These are phyloP conservation scores for Brachyhypopomus occidentalis DNA, from an alignment of 2,113 vertebrate genomes.

Conservation along the genomic window DNA sequence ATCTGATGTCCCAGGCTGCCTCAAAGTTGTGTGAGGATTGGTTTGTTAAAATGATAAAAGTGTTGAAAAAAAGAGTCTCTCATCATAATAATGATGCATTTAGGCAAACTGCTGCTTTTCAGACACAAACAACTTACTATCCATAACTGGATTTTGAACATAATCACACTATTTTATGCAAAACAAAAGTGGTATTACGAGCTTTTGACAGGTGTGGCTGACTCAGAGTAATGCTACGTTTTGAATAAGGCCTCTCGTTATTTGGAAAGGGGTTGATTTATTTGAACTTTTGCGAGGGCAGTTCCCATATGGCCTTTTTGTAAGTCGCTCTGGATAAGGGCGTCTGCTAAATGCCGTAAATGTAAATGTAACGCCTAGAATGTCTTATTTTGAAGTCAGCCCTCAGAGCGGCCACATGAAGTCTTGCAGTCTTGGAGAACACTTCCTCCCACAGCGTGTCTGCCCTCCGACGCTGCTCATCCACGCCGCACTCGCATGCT, in stretches of 20 bases:
- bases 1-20: no score
- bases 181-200: background rate
- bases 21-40: background rate
- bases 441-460: background rate
- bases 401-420: background rate
- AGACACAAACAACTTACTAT: background rate
- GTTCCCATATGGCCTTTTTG: no score
- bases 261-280: no score
- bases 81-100: background rate
- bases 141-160: background rate
- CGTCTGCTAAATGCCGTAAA: no score
- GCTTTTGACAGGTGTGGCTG: background rate
- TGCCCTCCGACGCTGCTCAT: background rate
- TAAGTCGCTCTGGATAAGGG: no score
- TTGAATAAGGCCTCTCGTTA: background rate
- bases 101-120: no score
- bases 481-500: background rate
- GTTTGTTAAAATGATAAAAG: background rate
- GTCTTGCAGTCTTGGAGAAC: background rate
- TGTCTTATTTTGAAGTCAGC: background rate
- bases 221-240: background rate
- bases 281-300: no score
- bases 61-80: background rate
- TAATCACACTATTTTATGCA: background rate
- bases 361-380: background rate